Evolutionary conservation across 2,888 invertebrate species (phyloP), one percentile per base, ranked within the genome.

Genomic region (Aricia artaxerxes): DNA sequence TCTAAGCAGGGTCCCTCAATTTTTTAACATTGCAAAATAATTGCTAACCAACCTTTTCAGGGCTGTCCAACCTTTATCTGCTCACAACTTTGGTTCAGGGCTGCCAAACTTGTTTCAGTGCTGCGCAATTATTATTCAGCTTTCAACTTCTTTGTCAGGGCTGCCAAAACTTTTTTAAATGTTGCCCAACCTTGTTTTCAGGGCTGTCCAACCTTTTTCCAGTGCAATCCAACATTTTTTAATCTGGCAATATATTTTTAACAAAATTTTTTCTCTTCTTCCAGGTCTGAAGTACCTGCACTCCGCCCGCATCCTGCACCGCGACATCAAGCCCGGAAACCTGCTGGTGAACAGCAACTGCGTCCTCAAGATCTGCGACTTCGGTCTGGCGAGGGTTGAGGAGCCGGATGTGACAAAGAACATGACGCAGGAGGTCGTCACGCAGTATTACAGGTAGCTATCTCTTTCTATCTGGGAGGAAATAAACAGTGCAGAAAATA

Each of bases 401-500:
- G 99, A 99, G 89, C 98, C 98, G 1, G 98, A 99, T 89, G 97
- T 97, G 87, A 96, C 96, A 87, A 97, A 98, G 91, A 97, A 98
- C 91, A 99, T 99, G 99, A 99, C 99, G 60, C 99, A 99, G 93
- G 99, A 99, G 94, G 99, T 99, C 82, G 99, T 99, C 82, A 99
- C 99, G 84, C 99, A 99, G 95, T 99, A 99, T 95, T 99, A 99
- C 95, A 96, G 95, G 95, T 35, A 35, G 35, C 2, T 35, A 35
- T 35, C 35, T 2, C 2, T 35, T 35, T 35, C 35, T 35, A 2
- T 35, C 2, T 35, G 35, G 2, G 35, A 35, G 35, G 35, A 35
- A 35, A 35, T 35, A 2, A 35, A 35, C 35, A 35, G 35, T 2
- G 35, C 35, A 35, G 35, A 35, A 35, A 2, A 35, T 35, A 35